Evolutionary conservation across 53 echinoderm and acorn worm species (phyloP).

Genomic region (Zoroaster sp.): DNA sequence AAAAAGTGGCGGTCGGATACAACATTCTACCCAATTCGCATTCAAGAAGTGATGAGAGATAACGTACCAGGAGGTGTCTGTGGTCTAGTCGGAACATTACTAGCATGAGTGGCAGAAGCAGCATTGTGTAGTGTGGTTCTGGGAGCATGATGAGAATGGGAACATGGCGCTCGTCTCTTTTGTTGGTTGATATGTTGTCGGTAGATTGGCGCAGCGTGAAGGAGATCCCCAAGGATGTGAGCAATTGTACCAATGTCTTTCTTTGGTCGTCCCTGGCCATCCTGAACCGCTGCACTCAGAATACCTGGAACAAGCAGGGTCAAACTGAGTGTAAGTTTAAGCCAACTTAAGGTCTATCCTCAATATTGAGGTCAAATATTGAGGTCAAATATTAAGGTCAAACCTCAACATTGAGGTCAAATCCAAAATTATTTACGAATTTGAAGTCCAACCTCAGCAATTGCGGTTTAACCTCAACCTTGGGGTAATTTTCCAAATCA

Average conservation of each 20-base stretch:
- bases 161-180: slow-evolving; percentile 16
- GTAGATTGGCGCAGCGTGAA: slow-evolving; percentile 68
- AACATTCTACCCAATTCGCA: too few species aligned
- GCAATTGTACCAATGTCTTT: slow-evolving; percentile 72
- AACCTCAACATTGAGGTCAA: too few species aligned
- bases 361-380: too few species aligned
- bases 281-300: slow-evolving; percentile 65
- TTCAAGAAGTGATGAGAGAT: neutral
- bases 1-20: too few species aligned
- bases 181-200: slow-evolving; percentile 52
- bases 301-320: slow-evolving; percentile 40
- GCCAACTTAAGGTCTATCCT: too few species aligned
- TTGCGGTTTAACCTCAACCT: too few species aligned
- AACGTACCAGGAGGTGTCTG: slow-evolving; percentile 32
- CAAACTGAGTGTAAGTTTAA: neutral
- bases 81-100: slow-evolving; percentile 16
- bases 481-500: too few species aligned
- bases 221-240: slow-evolving; percentile 58
- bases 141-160: slow-evolving; percentile 1
- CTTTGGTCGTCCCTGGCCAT: slow-evolving; percentile 58
- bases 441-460: too few species aligned
- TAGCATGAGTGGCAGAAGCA: neutral
- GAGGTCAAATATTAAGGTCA: too few species aligned
- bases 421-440: too few species aligned
- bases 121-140: slow-evolving; percentile 14